Percentiles rank a stretch among this genome's conserved stretches.
These are phyloP conservation scores for Rhagophthalmus giganteus DNA, from an alignment of 2,888 invertebrate species.

Conservation along the genomic window DNA sequence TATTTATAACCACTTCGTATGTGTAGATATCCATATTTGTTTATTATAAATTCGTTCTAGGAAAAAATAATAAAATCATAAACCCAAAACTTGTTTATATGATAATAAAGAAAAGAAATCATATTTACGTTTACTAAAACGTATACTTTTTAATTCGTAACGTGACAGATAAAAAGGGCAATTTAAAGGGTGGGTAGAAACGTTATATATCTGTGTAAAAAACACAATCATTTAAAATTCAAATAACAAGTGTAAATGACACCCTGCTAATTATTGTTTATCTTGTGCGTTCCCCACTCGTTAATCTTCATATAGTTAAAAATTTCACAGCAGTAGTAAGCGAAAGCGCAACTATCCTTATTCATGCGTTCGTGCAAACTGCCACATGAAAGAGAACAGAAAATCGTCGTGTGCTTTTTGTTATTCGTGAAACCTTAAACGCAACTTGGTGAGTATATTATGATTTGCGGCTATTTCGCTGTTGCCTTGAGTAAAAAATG, in stretches of 20 bases:
- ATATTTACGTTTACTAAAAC: too few relatives aligned
- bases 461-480: constrained; percentile 27
- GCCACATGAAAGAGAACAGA: constrained; percentile 5
- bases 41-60: too few relatives aligned
- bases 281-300: constrained; percentile 53
- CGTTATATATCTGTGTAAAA: constrained; percentile 36
- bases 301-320: constrained; percentile 55
- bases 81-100: too few relatives aligned
- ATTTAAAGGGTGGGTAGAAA: constrained; percentile 42
- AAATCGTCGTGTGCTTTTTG: constrained; percentile 20
- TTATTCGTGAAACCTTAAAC: constrained; percentile 23
- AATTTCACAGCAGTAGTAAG: constrained; percentile 42
- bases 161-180: constrained; percentile 24
- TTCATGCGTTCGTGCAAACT: not conserved
- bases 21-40: too few relatives aligned
- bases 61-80: too few relatives aligned
- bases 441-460: constrained; percentile 31
- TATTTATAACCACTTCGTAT: too few relatives aligned
- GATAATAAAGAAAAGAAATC: too few relatives aligned
- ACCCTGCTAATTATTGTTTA: constrained; percentile 58
- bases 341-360: constrained; percentile 12
- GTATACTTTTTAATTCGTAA: constrained; percentile 21
- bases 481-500: constrained; percentile 27
- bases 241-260: constrained; percentile 59
- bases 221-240: constrained; percentile 54